Conservation (phyloP, 2,113 vertebrate species). For the Amphiprion percula region DNA sequence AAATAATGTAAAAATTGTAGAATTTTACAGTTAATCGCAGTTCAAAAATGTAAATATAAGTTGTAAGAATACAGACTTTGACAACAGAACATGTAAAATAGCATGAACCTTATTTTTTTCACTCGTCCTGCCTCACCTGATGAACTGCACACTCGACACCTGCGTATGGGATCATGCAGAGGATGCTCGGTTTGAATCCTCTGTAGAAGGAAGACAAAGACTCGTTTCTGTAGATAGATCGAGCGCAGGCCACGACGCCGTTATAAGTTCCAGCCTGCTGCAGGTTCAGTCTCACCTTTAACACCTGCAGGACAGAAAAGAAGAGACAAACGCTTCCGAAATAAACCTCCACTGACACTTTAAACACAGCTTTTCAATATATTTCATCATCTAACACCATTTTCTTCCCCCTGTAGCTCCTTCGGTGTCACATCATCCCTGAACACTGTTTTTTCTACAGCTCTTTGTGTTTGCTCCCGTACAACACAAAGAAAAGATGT, state of each 20-base stretch:
- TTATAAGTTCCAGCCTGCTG: constrained; percentile 69
- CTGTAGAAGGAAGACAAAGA: constrained; percentile 81
- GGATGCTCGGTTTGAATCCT: constrained; percentile 84
- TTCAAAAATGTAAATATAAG: no score
- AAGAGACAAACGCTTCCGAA: not conserved
- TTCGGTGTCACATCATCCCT: no score
- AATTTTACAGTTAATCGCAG: no score
- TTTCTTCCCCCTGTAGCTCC: no score
- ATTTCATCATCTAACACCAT: no score
- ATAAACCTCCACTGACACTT: not conserved
- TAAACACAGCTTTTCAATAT: no score
- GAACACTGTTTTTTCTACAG: no score
- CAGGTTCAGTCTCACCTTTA: constrained; percentile 85
- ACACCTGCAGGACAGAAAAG: constrained; percentile 62
- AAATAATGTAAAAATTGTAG: no score
- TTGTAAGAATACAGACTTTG: no score
- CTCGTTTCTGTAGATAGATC: constrained; percentile 76
- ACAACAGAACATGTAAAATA: no score
- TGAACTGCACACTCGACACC: constrained; percentile 85
- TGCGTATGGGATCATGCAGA: constrained; percentile 86
- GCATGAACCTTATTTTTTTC: not conserved
- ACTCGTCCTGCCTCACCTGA: constrained; percentile 69
- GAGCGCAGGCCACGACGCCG: constrained; percentile 72
- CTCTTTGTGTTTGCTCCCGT: no score
- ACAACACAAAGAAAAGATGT: no score